phyloP scores from a whole-genome alignment of 2,113 vertebrate species.

The Phainopepla nitens region DNA sequence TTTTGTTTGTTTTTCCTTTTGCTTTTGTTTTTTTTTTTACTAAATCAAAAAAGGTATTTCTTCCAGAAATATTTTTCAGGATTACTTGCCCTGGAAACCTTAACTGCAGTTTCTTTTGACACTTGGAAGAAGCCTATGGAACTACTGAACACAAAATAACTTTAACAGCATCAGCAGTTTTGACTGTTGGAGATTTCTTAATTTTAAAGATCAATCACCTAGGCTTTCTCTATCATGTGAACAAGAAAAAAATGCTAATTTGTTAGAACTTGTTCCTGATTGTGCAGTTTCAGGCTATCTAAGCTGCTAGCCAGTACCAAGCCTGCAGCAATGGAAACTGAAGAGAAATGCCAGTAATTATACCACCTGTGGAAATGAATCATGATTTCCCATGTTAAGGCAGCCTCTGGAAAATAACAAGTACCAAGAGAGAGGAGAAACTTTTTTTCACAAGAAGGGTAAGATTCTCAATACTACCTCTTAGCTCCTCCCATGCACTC shows the following conservation, averaged over 20 bases:
- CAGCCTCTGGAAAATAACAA: not conserved
- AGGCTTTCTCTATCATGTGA: not conserved
- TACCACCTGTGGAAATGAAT: not conserved
- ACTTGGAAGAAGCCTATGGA: not conserved
- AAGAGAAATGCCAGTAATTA: not conserved
- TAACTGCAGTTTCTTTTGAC: not conserved
- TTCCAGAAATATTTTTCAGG: not conserved
- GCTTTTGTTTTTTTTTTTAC: not conserved
- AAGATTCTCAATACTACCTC: not conserved
- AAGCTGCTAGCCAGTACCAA: not conserved
- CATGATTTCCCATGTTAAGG: not conserved
- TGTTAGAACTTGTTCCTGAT: not conserved
- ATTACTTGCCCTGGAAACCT: not conserved
- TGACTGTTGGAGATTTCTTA: not conserved
- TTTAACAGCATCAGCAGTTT: not conserved
- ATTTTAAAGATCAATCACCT: not conserved
- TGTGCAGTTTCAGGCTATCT: not conserved
- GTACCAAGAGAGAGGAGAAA: not conserved
- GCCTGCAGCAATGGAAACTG: not conserved
- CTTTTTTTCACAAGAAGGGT: not conserved
- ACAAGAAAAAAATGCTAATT: not conserved
- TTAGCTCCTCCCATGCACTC: not conserved
- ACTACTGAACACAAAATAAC: not conserved
- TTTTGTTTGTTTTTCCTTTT: not conserved
- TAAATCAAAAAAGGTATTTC: not conserved